A percentile compares a stretch with the other conserved stretches of the same genome.
These are phyloP conservation scores for Hofmannophila pseudospretella DNA, from an alignment of 2,888 invertebrate species.

Conservation along the genomic window DNA sequence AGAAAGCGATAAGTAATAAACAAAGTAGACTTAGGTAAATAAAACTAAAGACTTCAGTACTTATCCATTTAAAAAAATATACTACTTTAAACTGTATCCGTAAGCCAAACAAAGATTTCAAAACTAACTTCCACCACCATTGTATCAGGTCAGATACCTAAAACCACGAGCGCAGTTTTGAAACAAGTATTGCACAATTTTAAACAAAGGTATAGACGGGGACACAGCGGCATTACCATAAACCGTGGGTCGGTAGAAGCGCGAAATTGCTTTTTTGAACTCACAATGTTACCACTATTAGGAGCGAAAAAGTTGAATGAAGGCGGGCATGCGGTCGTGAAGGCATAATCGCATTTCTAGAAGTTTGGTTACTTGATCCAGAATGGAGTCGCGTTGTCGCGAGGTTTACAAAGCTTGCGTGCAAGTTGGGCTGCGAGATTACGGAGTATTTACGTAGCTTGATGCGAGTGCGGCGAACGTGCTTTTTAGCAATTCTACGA, in stretches of 20 bases:
- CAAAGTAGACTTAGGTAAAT: conserved; percentile 2
- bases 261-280: conserved; percentile 74
- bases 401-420: conserved; percentile 48
- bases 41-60: neutral
- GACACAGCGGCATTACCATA: conserved; percentile 61
- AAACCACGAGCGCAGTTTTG: conserved; percentile 57
- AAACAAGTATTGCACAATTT: conserved; percentile 69
- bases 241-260: conserved; percentile 52
- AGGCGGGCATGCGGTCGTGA: conserved; percentile 39
- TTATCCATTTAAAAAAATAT: conserved; percentile 17
- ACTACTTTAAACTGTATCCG: conserved; percentile 38
- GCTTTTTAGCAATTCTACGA: conserved; percentile 66
- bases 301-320: conserved; percentile 67
- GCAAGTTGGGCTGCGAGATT: conserved; percentile 51
- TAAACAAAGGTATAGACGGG: conserved; percentile 65
- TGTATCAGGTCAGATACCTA: conserved; percentile 58
- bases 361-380: conserved; percentile 39
- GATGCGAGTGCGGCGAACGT: conserved; percentile 42
- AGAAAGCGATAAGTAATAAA: neutral
- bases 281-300: conserved; percentile 62
- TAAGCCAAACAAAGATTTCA: conserved; percentile 57
- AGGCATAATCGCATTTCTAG: conserved; percentile 50
- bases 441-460: conserved; percentile 60
- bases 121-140: conserved; percentile 50
- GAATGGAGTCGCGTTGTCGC: conserved; percentile 33